Percentiles rank a stretch among this genome's conserved stretches.
Conservation (phyloP, 1,140 invertebrate genomes). For the Zaprionus gabonicus region DNA sequence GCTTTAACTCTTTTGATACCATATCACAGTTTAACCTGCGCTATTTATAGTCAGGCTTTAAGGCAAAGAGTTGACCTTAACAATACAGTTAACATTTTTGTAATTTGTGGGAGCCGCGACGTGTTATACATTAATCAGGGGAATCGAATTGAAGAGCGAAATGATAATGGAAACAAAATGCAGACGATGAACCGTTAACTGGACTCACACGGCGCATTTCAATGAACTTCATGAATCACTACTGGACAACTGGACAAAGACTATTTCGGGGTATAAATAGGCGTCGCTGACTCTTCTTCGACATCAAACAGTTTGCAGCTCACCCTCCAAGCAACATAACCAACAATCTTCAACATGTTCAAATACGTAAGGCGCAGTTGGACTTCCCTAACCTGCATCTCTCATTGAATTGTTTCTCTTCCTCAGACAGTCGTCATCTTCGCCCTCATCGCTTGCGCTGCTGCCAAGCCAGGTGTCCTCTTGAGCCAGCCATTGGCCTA, state of each 20-base stretch:
- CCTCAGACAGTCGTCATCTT: constrained; percentile 73
- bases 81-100: neutral
- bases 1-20: constrained; percentile 48
- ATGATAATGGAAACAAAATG: too few species aligned
- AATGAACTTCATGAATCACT: constrained; percentile 59
- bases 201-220: constrained; percentile 37
- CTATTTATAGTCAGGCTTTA: constrained; percentile 39
- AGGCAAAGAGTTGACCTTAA: constrained; percentile 38
- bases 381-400: neutral
- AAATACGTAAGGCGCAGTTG: constrained; percentile 58
- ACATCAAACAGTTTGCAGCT: constrained; percentile 53
- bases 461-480: constrained; percentile 74
- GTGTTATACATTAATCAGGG: constrained; percentile 41
- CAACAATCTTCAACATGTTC: constrained; percentile 59
- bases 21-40: neutral
- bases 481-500: constrained; percentile 51
- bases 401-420: neutral
- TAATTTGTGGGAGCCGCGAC: constrained; percentile 10
- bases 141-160: too few species aligned
- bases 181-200: constrained; percentile 31
- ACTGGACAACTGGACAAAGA: constrained; percentile 11
- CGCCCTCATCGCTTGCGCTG: constrained; percentile 71
- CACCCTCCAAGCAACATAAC: constrained; percentile 33
- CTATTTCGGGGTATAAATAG: constrained; percentile 47
- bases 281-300: constrained; percentile 1